Base-by-base conservation (phyloP, 2,888 invertebrate species). In the Mechanitis messenoides region DNA sequence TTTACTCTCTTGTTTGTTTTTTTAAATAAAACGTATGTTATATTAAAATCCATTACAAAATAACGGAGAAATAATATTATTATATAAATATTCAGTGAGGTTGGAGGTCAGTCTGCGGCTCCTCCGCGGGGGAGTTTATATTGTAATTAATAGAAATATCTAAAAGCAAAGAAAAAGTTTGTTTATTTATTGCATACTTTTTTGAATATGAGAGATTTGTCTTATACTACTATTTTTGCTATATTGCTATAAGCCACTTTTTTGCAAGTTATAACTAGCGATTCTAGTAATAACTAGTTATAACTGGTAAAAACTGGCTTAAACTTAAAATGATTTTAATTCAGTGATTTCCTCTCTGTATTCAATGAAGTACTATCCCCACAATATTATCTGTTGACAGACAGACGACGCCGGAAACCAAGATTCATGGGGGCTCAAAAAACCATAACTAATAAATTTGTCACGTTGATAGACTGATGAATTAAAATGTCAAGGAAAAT, bases 401-500 rank as follows among this genome's bases (percentile, higher is more conserved):
- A 69, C 69, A 66, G 66, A 69, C 63, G 65, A 55, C 64, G 63
- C 72, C 68, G 73, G 73, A 71, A 73, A 68, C 70, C 67, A 64
- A 68, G 68, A 69, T 68, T 68, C 70, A 71, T 72, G 70, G 68
- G 64, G 63, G 68, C 64, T 71, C 71, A 71, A 71, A 72, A 71
- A 70, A 71, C 67, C 70, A 67, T 67, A 67, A 69, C 71, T 72
- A 76, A 77, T 77, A 75, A 74, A 77, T 77, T 74, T 74, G 75
- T 77, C 76, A 73, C 70, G 69, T 70, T 62, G 61, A 65, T 64
- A 67, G 65, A 70, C 59, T 65, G 66, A 69, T 60, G 67, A 62
- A 67, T 66, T 56, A 64, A 64, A 42, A 62, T 57, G 56, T 33
- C 12, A 55, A 45, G 62, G 59, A 53, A 31, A 11, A 9, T 5